Evolutionary conservation across 2,888 invertebrate species (phyloP).

Genomic region (Brachypalpus laphriformis): DNA sequence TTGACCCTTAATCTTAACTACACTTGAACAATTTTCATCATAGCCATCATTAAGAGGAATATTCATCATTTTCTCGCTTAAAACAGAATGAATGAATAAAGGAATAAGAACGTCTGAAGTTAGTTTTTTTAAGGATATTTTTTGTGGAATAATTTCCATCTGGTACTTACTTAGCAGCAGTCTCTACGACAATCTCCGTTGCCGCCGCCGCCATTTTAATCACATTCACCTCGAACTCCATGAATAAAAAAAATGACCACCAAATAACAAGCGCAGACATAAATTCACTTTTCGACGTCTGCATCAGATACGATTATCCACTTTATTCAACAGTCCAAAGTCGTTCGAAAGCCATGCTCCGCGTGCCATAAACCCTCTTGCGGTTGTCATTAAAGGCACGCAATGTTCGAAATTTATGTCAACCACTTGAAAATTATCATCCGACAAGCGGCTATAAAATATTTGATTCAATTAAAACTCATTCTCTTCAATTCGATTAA

Average conservation of each 20-base stretch:
- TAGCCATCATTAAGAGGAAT: background rate
- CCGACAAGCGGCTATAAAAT: conserved; percentile 29
- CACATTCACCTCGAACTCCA: conserved; percentile 24
- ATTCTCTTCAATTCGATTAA: conserved; percentile 19
- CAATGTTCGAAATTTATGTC: conserved; percentile 21
- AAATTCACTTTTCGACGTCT: conserved; percentile 41
- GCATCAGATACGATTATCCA: conserved; percentile 44
- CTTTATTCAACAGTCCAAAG: background rate
- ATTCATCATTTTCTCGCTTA: background rate
- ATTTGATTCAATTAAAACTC: conserved; percentile 50
- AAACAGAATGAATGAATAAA: background rate
- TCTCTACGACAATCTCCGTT: background rate
- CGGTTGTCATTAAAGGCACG: conserved; percentile 26
- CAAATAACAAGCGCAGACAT: conserved; percentile 6
- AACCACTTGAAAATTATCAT: conserved; percentile 40
- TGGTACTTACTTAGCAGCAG: conserved; percentile 2
- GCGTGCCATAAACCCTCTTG: conserved; percentile 1
- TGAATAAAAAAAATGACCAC: background rate
- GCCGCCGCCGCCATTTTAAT: conserved; percentile 21
- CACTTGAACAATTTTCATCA: background rate
- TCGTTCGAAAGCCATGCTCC: background rate
- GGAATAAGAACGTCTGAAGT: background rate
- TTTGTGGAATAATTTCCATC: conserved; percentile 4
- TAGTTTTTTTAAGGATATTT: background rate
- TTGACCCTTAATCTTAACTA: background rate